A percentile compares a stretch with the other conserved stretches of the same genome.
Evolutionary conservation across 30 jellyfish, hydroid and myxozoan genomes (phyloP).

Genomic region (Sanderia malayensis): DNA sequence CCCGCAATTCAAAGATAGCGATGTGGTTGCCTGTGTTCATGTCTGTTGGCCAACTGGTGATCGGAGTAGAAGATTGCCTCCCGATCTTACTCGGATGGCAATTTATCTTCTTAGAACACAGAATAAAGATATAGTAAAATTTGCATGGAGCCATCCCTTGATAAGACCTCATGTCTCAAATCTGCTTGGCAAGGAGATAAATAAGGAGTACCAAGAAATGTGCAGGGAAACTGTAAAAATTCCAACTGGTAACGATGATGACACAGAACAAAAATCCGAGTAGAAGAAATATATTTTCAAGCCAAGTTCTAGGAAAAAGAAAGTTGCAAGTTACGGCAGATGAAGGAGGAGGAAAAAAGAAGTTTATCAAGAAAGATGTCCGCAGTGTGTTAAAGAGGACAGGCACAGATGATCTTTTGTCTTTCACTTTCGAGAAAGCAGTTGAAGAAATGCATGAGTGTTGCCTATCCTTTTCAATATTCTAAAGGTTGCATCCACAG

Average conservation of each 20-base stretch:
- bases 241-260: neutral
- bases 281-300: neutral
- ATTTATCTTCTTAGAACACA: neutral
- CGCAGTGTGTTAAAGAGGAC: neutral
- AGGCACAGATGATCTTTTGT: neutral
- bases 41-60: neutral
- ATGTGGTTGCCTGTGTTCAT: neutral
- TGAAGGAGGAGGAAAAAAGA: neutral
- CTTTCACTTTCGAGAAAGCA: neutral
- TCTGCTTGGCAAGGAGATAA: neutral
- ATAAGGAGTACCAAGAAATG: neutral
- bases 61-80: neutral
- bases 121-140: neutral
- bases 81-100: neutral
- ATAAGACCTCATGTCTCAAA: neutral
- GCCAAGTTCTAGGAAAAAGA: neutral
- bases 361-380: neutral
- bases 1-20: neutral
- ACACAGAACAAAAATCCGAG: neutral
- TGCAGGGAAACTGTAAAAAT: neutral
- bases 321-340: neutral
- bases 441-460: neutral
- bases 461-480: neutral
- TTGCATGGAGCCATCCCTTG: neutral
- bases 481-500: neutral